These are phyloP conservation scores for Drosophila sproati DNA, from an alignment of 1,140 invertebrate genomes.

Conservation along the genomic window DNA sequence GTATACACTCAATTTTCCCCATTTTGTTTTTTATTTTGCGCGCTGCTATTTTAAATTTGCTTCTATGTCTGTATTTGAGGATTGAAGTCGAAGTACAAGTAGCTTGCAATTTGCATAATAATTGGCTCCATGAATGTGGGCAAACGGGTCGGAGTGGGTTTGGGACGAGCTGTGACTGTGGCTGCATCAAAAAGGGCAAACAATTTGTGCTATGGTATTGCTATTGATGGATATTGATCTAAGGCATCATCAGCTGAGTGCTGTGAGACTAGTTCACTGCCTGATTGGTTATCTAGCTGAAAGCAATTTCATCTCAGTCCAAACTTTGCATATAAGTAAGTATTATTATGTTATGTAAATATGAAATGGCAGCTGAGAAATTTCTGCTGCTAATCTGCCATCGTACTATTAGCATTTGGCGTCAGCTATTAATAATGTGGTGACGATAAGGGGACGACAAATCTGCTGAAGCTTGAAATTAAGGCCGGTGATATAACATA, in stretches of 20 bases:
- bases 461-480: constrained; percentile 51
- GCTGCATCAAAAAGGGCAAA: constrained; percentile 32
- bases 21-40: constrained; percentile 10
- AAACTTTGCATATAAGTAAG: not conserved
- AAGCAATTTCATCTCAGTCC: constrained; percentile 24
- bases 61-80: constrained; percentile 56
- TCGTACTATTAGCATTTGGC: constrained; percentile 7
- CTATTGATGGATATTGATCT: constrained; percentile 45
- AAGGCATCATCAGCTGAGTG: constrained; percentile 26
- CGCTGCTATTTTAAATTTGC: constrained; percentile 63
- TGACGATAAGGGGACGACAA: constrained; percentile 34
- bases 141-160: not conserved
- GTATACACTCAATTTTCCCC: constrained; percentile 8
- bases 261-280: not conserved
- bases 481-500: constrained; percentile 12
- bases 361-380: not conserved
- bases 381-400: not conserved
- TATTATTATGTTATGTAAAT: not conserved
- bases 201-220: constrained; percentile 36
- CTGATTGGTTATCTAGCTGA: constrained; percentile 25
- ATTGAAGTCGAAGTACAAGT: constrained; percentile 44
- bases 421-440: constrained; percentile 36
- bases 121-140: constrained; percentile 60
- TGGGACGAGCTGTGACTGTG: not conserved
- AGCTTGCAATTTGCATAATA: constrained; percentile 78